Conservation (phyloP, 2,888 invertebrate genomes). For the Dendrolimus houi region DNA sequence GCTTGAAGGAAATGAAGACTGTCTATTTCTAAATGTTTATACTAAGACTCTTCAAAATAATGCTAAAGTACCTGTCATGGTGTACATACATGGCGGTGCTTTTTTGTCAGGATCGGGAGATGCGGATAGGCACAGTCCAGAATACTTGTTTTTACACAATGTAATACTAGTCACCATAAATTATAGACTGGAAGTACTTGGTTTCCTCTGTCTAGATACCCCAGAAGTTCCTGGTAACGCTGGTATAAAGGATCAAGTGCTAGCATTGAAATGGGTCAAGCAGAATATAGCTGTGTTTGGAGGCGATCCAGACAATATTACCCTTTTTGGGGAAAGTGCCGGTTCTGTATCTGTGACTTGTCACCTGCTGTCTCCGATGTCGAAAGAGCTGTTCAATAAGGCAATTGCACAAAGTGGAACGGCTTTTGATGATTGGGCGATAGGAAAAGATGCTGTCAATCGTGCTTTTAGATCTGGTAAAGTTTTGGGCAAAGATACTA, state of each 20-base stretch:
- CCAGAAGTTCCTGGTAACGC: conserved; percentile 52
- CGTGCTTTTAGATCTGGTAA: conserved; percentile 42
- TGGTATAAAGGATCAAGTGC: conserved; percentile 53
- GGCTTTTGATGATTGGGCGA: conserved; percentile 37
- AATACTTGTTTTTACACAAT: conserved; percentile 46
- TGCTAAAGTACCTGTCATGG: conserved; percentile 48
- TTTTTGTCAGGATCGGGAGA: conserved; percentile 52
- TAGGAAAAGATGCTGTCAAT: conserved; percentile 23
- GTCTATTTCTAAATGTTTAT: conserved; percentile 49
- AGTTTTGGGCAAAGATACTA: conserved; percentile 39
- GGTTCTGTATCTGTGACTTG: conserved; percentile 48
- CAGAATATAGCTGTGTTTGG: conserved; percentile 45
- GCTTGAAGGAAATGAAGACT: conserved; percentile 47
- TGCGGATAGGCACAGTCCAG: conserved; percentile 40
- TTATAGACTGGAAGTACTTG: conserved; percentile 42
- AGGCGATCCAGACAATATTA: conserved; percentile 45
- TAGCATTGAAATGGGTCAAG: conserved; percentile 43
- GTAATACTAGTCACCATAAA: conserved; percentile 58
- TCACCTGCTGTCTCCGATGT: conserved; percentile 55
- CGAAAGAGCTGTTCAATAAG: conserved; percentile 49
- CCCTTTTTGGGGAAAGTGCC: conserved; percentile 58
- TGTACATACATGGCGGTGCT: conserved; percentile 58
- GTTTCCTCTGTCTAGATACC: conserved; percentile 34
- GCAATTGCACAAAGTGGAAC: conserved; percentile 56
- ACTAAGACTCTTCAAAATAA: conserved; percentile 24